A percentile compares a stretch with the other conserved stretches of the same genome.
Evolutionary conservation across 2,113 vertebrate species (phyloP).

Genomic region (Anhinga anhinga): DNA sequence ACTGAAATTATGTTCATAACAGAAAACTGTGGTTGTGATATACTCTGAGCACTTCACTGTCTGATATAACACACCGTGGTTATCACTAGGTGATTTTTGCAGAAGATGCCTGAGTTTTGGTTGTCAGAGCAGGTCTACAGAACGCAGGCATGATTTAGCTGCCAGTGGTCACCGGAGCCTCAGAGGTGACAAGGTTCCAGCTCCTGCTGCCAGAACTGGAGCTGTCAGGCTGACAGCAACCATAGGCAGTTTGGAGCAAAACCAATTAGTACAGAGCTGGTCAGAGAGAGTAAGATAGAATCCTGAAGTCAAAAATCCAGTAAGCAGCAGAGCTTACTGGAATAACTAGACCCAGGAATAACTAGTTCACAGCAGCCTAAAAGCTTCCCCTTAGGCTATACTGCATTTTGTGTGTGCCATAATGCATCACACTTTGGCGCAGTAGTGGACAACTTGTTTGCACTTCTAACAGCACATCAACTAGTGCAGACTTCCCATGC

Average conservation of each 20-base stretch:
- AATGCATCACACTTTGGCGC: accelerated
- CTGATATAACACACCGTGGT: neutral
- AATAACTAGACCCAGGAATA: neutral
- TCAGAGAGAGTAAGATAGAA: neutral
- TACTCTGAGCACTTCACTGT: neutral
- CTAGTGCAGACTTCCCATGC: neutral
- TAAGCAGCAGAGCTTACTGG: neutral
- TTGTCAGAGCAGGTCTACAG: neutral
- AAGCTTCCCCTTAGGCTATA: neutral
- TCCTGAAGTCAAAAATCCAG: neutral
- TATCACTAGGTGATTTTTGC: neutral
- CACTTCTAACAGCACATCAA: neutral
- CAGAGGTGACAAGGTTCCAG: neutral
- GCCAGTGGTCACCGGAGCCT: neutral
- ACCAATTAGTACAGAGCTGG: neutral
- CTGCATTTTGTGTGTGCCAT: neutral
- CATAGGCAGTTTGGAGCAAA: neutral
- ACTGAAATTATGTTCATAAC: neutral
- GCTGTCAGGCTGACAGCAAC: neutral
- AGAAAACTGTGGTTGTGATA: neutral
- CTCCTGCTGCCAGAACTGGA: neutral
- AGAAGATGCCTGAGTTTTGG: neutral
- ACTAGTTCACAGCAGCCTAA: neutral
- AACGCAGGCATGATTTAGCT: neutral
- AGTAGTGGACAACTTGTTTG: neutral